Evolutionary conservation across 1,140 invertebrate genomes (phyloP), one percentile per base, ranked within the genome.

Genomic region (Trachymyrmex septentrionalis): DNA sequence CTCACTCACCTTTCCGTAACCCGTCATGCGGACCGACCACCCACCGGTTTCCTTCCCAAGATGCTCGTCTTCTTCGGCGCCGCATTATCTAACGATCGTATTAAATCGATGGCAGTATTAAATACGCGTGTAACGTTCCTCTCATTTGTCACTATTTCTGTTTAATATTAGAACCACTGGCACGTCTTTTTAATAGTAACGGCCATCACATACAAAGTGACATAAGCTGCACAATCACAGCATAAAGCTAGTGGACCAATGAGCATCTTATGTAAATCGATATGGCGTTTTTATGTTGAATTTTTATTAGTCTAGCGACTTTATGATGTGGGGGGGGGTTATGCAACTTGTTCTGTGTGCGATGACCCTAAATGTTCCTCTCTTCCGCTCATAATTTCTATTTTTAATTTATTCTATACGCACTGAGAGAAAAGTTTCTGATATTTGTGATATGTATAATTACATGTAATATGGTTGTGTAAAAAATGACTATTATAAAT

Each of bases 1-100:
- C 87, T 88, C 44, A 72, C 75, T 90, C 87, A 88, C 88, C 86
- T 87, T 85, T 75, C 85, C 50, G 73, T 73, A 84, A 91, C 80
- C 75, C 48, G 59, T 78, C 78, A 81, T 80, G 63, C 67, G 73
- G 87, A 89, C 30, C 87, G 90, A 89, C 90, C 90, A 90, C 90
- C 90, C 88, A 91, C 86, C 71, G 30, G 50, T 30, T 44, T 53
- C 30, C 30, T 55, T 44, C 19, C 19, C 12, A 38, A 10, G 19
- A 53, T n/a, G 53, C 86, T 87, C 77, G 69, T 50, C 34, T 69
- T 86, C 75, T 63, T 66, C 30, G 38, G 44, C 57, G 24, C 24
- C n/a, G 67, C 66, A 48, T 66, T 66, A 67, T 67, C 48, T 64
- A 14, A 44, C 69, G 67, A 66, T 19, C 21, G 3, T 48, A n/a